A percentile compares a stretch with the other conserved stretches of the same genome.
phyloP scores from a whole-genome alignment of 2,113 vertebrate species.

The Alces alces region DNA sequence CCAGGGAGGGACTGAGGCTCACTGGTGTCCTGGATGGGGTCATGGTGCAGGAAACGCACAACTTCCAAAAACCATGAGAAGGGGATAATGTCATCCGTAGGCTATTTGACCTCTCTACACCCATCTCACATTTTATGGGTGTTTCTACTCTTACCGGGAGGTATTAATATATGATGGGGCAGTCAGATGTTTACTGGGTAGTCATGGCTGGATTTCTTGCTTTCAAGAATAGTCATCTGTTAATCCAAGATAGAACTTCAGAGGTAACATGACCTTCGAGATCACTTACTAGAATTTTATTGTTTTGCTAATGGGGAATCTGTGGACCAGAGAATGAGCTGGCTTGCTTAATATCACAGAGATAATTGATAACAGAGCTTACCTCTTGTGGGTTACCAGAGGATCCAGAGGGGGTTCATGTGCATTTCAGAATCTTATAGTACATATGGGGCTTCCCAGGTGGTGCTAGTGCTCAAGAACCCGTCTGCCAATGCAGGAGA shows the following conservation, averaged over 20 bases:
- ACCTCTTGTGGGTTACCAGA: background rate
- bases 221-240: background rate
- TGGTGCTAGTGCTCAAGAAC: background rate
- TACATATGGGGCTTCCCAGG: background rate
- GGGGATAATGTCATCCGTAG: fast-evolving
- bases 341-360: background rate
- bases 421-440: background rate
- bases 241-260: background rate
- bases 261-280: background rate
- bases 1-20: background rate
- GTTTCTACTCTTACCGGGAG: background rate
- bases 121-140: background rate
- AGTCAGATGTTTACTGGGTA: background rate
- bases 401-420: background rate
- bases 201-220: background rate
- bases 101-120: background rate
- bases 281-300: background rate
- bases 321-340: background rate
- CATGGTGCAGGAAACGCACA: background rate
- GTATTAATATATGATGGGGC: background rate
- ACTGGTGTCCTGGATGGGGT: background rate
- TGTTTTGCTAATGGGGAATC: background rate
- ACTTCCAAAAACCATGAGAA: background rate
- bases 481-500: background rate
- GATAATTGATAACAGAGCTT: background rate